A percentile compares a stretch with the other conserved stretches of the same genome.
phyloP scores from a whole-genome alignment of 1,140 invertebrate species.

The Chironomus striatipennis region DNA sequence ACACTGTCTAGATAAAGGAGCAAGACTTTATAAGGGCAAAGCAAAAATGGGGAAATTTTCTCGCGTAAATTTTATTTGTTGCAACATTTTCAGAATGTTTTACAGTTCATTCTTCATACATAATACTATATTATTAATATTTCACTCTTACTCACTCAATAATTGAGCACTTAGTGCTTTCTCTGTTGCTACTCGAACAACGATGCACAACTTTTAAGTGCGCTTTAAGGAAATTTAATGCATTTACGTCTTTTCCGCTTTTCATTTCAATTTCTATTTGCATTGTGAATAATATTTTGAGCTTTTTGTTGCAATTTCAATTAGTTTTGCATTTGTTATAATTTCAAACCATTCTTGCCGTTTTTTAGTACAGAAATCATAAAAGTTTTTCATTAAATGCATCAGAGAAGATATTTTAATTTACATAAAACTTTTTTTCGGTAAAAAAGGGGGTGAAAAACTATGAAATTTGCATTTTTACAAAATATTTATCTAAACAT shows the following conservation, averaged over 20 bases:
- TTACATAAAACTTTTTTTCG: no score
- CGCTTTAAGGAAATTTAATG: no score
- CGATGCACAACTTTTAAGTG: no score
- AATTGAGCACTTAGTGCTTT: constrained; percentile 8
- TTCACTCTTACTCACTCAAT: neutral
- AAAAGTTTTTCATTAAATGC: no score
- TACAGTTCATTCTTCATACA: neutral
- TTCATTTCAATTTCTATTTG: no score
- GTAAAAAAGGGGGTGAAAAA: no score
- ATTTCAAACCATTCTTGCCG: no score
- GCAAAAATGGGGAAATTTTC: neutral
- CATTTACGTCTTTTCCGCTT: no score
- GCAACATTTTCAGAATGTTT: neutral
- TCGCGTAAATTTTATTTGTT: neutral
- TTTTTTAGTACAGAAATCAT: no score
- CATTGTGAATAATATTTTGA: neutral
- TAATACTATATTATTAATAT: neutral
- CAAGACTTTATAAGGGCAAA: neutral
- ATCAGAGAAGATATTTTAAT: no score
- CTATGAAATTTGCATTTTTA: no score
- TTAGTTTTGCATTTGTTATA: neutral
- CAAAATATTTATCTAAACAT: no score
- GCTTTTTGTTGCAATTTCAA: neutral
- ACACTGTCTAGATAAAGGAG: neutral
- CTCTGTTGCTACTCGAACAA: neutral